Conservation (phyloP, 1,140 invertebrate genomes). For the Pseudomyrmex gracilis region DNA sequence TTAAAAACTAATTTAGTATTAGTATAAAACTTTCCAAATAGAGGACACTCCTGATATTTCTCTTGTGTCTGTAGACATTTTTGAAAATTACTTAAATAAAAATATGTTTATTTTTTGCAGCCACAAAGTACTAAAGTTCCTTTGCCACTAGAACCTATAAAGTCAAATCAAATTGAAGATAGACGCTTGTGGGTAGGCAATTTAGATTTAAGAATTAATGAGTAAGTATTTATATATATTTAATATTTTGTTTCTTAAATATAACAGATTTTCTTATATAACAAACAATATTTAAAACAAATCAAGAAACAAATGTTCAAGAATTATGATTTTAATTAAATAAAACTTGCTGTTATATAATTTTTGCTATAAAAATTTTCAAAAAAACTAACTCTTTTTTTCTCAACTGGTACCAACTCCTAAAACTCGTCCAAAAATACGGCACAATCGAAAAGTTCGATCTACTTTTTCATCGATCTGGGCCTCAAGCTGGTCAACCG, state of each 20-base stretch:
- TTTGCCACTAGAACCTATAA: conserved; percentile 87
- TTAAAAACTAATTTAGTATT: not conserved
- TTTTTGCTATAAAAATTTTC: conserved; percentile 41
- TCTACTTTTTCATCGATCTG: conserved; percentile 95
- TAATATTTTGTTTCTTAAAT: conserved; percentile 1
- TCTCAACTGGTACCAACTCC: conserved; percentile 94
- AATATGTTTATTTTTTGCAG: conserved; percentile 68
- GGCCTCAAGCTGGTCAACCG: conserved; percentile 94
- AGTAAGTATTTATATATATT: conserved; percentile 90
- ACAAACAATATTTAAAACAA: not conserved
- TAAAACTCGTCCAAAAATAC: conserved; percentile 97
- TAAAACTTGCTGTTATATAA: conserved; percentile 12
- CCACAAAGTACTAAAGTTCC: conserved; percentile 80
- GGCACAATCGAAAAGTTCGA: conserved; percentile 97
- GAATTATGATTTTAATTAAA: conserved; percentile 10
- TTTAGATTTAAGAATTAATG: conserved; percentile 94
- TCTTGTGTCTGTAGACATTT: not conserved
- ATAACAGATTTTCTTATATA: not conserved
- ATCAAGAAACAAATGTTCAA: not conserved
- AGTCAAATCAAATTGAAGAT: conserved; percentile 87
- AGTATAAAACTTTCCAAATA: not conserved
- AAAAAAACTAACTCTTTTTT: conserved; percentile 79
- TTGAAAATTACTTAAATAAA: conserved; percentile 2
- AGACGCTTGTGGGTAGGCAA: conserved; percentile 96
- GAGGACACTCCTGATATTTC: not conserved